These are phyloP conservation scores for Chionomys nivalis DNA, from an alignment of 2,113 vertebrate species.

Conservation along the genomic window DNA sequence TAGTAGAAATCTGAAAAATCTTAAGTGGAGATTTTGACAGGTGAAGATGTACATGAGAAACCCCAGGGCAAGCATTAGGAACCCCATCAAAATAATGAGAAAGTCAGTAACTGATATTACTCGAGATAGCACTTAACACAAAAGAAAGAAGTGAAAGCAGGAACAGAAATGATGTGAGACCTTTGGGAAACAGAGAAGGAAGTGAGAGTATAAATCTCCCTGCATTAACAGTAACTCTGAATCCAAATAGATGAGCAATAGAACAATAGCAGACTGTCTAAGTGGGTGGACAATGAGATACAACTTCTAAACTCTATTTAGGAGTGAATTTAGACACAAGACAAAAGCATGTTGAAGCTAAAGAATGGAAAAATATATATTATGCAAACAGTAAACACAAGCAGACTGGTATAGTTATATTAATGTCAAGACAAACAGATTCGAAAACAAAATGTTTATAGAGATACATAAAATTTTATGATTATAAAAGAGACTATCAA, in stretches of 20 bases:
- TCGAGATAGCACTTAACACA: background rate
- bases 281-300: background rate
- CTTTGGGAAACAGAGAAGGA: background rate
- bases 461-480: background rate
- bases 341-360: background rate
- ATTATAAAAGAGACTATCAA: background rate
- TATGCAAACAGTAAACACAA: background rate
- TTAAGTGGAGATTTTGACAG: constrained; percentile 14
- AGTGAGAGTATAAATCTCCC: background rate
- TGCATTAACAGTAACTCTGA: background rate
- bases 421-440: background rate
- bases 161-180: background rate
- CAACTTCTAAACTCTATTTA: background rate
- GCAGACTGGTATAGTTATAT: background rate
- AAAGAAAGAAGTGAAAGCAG: background rate
- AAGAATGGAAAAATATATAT: background rate
- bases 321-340: background rate
- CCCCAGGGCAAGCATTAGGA: background rate
- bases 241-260: too few relatives aligned
- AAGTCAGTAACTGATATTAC: background rate
- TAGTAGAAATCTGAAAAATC: constrained; percentile 26
- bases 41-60: background rate
- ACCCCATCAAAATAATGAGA: background rate
- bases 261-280: background rate
- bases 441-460: background rate